Conservation (phyloP, 2,113 vertebrate species). For the Semicossyphus pulcher region DNA sequence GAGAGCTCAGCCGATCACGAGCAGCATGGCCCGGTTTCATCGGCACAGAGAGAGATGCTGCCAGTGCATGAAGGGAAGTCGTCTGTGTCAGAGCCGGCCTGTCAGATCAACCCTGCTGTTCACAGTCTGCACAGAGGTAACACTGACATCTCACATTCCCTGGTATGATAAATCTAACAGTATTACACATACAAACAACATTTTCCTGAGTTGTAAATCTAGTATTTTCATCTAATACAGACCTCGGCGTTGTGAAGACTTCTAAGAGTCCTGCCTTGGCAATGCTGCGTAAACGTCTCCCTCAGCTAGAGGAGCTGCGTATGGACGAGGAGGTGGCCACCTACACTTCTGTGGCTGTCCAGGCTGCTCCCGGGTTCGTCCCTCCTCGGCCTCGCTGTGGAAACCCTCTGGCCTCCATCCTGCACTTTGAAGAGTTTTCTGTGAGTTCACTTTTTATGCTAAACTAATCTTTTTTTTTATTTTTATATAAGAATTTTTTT, state of each 20-base stretch:
- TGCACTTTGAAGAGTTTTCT: conserved; percentile 75
- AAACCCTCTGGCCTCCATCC: conserved; percentile 79
- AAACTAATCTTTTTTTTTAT: too few relatives aligned
- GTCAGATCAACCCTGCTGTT: conserved; percentile 1
- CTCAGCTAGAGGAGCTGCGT: conserved; percentile 71
- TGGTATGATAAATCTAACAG: not conserved
- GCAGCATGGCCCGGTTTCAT: conserved; percentile 8
- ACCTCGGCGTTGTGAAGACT: conserved; percentile 38
- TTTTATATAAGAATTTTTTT: too few relatives aligned
- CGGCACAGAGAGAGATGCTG: not conserved
- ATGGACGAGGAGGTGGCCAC: conserved; percentile 83
- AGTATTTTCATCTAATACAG: conserved; percentile 27
- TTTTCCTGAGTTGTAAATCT: not conserved
- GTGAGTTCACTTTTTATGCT: conserved; percentile 77
- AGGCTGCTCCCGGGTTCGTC: not conserved
- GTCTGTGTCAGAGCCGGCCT: not conserved
- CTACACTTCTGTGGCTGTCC: conserved; percentile 61
- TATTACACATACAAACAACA: not conserved
- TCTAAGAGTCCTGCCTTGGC: conserved; percentile 37
- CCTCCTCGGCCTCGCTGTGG: conserved; percentile 64
- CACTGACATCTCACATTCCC: not conserved
- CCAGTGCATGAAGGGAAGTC: not conserved
- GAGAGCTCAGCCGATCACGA: not conserved
- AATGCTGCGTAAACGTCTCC: conserved; percentile 67
- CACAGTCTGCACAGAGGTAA: conserved; percentile 61